Base-by-base conservation (phyloP, 2,797 vertebrate species). In the Anas flavirostris region DNA sequence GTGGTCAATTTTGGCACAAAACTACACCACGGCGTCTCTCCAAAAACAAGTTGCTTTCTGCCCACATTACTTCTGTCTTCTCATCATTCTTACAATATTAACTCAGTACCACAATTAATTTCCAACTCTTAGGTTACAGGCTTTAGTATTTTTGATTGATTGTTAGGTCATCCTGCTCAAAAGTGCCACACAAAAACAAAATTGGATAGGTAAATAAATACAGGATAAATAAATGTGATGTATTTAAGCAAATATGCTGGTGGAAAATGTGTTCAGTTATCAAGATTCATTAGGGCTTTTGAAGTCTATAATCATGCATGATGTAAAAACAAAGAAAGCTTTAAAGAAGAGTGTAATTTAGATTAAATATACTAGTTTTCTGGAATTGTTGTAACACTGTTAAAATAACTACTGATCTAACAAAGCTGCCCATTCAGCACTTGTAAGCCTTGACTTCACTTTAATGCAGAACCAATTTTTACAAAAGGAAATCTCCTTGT, bases 11-110 rank as follows among this genome's bases (percentile, higher is more conserved):
- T 76, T 66, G 70, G 46, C 46, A 83, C 21, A 92, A 88, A 90
- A 86, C 52, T 73, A 52, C 37, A 62, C 62, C 86, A 91, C 86
- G 62, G 12, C 75, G 75, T 78, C 86, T 89, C 44, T 83, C 73
- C 81, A 50, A 88, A 92, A 94, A 75, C 5, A 10, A 86, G 33
- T 12, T 75, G 46, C 69, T 75, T 59, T 88, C 90, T 91, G 46
- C 74, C 66, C 43, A 79, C 43, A 29, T 72, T 85, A 43, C 90
- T 94, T 91, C 77, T 53, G 37, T 70, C 69, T 82, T 90, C 70
- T 78, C 39, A 52, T 69, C n/a, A 39, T 94, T 91, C 86, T 88
- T 93, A 90, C 90, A 94, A 93, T 81, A 84, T 86, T 94, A 91
- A 86, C 94, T 82, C 82, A 88, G 55, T 48, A 62, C 43, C 50